Base-by-base conservation (phyloP, 2,888 invertebrate genomes). In the Cheilosia impressa region DNA sequence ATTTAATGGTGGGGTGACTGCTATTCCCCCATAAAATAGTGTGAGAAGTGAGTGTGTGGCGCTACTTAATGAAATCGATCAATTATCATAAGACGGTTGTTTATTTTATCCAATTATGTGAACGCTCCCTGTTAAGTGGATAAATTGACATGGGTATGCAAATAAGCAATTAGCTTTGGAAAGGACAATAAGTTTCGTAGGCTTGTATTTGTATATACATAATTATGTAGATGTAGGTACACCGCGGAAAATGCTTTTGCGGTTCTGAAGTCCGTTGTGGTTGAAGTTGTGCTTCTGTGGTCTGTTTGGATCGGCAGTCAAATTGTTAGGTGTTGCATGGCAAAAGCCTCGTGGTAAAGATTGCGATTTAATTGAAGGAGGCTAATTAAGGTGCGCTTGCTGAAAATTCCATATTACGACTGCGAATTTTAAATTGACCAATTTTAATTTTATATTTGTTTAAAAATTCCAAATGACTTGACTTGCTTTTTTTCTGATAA, bases 81-180 rank as follows among this genome's bases (percentile, higher is more conserved):
- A 84, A 84, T 84, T 83, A 84, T 41, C 65, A 41, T 79, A 73
- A 79, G 83, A 84, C 50, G 73, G 55, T 79, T 84, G 69, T 84
- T 84, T 84, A 73, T 79, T 83, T 79, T 63, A 68, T 69, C 73
- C 69, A 75, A 84, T 84, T 84, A 84, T 62, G 58, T 43, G 53
- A 50, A 68, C 62, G 60, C 17, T 31, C 17, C 13, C 17, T 50
- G 66, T 62, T 78, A 78, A 78, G 78, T 72, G 78, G 78, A 78
- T 78, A 60, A 71, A 82, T 82, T 82, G 66, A 82, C 66, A 34
- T 66, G 22, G 45, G 60, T 73, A 78, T 78, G 77, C 58, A 72
- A 72, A 82, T 78, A 72, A 72, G 77, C 72, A 82, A 77, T 82
- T 82, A 72, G 66, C 72, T 78, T 66, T 72, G 47, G 34, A 47